Percentiles rank a stretch among this genome's conserved stretches.
Evolutionary conservation across 2,888 invertebrate genomes (phyloP).

Genomic region (Sminthurinus aureus): DNA sequence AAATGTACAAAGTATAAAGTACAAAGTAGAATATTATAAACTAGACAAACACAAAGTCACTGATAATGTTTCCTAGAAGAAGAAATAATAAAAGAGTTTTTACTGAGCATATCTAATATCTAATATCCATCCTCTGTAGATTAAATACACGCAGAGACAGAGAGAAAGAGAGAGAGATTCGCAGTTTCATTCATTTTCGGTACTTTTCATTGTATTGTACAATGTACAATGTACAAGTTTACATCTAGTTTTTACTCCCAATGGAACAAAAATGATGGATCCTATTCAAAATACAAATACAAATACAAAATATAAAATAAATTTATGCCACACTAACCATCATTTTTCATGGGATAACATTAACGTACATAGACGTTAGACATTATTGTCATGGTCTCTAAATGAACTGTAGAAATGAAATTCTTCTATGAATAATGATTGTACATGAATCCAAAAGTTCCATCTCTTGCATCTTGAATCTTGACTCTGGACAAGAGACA

Average conservation of each 20-base stretch:
- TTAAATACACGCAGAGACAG: background rate
- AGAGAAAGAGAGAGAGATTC: background rate
- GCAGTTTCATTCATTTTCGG: background rate
- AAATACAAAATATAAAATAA: constrained; percentile 4
- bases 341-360: constrained; percentile 42
- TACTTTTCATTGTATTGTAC: background rate
- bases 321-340: constrained; percentile 22
- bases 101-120: no score
- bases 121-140: no score
- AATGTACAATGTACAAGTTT: no score
- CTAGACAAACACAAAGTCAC: no score
- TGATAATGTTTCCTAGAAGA: no score
- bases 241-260: no score
- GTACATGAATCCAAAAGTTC: background rate
- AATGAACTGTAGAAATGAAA: constrained; percentile 40
- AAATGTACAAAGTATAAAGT: no score
- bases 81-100: no score
- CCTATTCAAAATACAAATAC: background rate
- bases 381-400: constrained; percentile 43
- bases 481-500: no score
- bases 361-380: constrained; percentile 34
- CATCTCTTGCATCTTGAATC: background rate
- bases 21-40: no score
- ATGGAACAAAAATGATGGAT: background rate
- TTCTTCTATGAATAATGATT: constrained; percentile 35